Percentiles rank a stretch among this genome's conserved stretches.
phyloP scores from a whole-genome alignment of 2,113 vertebrate genomes.

The Euleptes europaea region DNA sequence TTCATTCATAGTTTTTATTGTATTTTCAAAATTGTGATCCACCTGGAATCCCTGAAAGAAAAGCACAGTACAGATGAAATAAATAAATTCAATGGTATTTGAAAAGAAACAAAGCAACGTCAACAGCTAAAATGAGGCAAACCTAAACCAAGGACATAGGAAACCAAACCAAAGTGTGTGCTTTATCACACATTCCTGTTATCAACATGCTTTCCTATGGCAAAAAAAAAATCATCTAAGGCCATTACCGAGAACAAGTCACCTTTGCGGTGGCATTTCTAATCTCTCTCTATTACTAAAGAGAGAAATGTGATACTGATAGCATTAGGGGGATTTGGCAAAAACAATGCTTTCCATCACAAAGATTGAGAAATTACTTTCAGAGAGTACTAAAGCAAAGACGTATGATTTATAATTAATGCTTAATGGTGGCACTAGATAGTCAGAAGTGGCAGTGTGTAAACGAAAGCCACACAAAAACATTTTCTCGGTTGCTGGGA shows the following conservation, averaged over 20 bases:
- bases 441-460: background rate
- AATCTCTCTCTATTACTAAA: background rate
- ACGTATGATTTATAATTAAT: slow-evolving; percentile 14
- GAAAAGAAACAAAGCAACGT: no score
- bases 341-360: background rate
- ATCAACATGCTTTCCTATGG: rapidly evolving
- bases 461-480: background rate
- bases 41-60: no score
- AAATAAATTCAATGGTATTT: no score
- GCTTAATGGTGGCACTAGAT: background rate
- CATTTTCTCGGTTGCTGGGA: background rate
- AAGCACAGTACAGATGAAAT: no score
- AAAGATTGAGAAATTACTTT: slow-evolving; percentile 19
- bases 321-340: background rate
- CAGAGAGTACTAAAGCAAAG: background rate
- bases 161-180: rapidly evolving
- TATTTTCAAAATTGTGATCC: no score
- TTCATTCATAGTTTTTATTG: no score
- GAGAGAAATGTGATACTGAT: background rate
- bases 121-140: no score
- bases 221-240: no score
- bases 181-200: background rate
- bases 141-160: rapidly evolving
- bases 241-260: background rate
- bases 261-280: background rate